Evolutionary conservation across 2,888 invertebrate genomes (phyloP), one percentile per base, ranked within the genome.

Genomic region (Malthinus seriepunctatus): DNA sequence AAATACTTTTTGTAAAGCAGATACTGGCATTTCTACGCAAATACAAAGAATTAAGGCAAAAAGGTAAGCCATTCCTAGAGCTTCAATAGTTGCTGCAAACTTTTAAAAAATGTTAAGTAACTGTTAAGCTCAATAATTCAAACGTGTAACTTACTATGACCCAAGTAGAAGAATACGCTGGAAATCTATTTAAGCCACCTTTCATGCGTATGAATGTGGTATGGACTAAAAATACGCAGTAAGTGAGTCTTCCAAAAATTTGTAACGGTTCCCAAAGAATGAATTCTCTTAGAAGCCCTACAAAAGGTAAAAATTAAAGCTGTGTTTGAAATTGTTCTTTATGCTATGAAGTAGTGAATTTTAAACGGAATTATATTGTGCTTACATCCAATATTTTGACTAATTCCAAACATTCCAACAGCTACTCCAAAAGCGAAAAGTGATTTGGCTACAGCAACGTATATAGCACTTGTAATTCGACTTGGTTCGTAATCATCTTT

Each of bases 401-500:
- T 69, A 68, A 75, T 70, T 44, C 73, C 64, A 32, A 71, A 62
- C 1, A 78, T 56, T 3, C 68, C 69, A 0, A 71, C 63, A 1
- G 72, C 73, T 32, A 77, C 71, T 14, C 76, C 69, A 1, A 79
- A 14, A 6, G 74, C 72, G 72, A 78, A 81, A 2, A 78, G 23
- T 64, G 77, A 78, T 61, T 76, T 77, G 49, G 76, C 76, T 1
- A 78, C 45, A 0, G 76, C 76, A 49, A 78, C 78, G 64, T 80
- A 82, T 1, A 80, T 32, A 0, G 78, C 78, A n/a, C 78, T 67
- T 71, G 73, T 75, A 34, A 79, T 54, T 0, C 76, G 74, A 0
- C 78, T 75, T 38, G 70, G 73, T 10, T 62, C 59, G 54, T 73
- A 75, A 12, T 75, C 71, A 6, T 75, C 66, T 14, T 66, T 67